Evolutionary conservation across 1,140 invertebrate genomes (phyloP), one percentile per base, ranked within the genome.

Genomic region (Oppia nitens): DNA sequence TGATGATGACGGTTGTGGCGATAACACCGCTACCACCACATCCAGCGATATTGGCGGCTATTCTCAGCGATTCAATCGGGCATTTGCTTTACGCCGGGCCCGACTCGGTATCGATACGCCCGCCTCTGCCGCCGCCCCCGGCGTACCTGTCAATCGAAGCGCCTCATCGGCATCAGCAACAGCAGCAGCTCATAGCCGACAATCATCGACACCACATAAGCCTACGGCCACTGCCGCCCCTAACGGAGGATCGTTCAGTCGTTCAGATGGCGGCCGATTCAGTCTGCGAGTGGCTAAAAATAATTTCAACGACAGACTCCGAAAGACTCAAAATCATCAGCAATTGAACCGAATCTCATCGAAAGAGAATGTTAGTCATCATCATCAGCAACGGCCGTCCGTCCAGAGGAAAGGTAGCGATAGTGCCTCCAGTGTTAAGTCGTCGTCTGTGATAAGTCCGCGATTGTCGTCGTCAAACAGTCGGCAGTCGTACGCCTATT

Each of bases 61-160:
- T 25, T 55, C 69, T 64, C 71, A 71, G 32, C 65, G 70, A 55
- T 68, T 73, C n/a, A 74, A 74, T 63, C 63, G 72, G 40, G 71
- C 73, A 57, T 74, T 71, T 63, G 72, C 72, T 55, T 65, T 77
- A 52, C 62, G 75, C 40, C 64, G 74, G 61, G 72, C 72, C 25
- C 60, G 70, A 32, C 63, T 71, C n/a, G 68, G 70, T 40, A 61
- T 68, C 47, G 66, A 70, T 57, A 58, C 64, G n/a, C 63, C 26
- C 55, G n/a, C n/a, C n/a, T n/a, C n/a, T n/a, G n/a, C n/a, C n/a
- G n/a, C n/a, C n/a, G n/a, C n/a, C n/a, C n/a, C n/a, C n/a, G 53
- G 53, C 6, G 56, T 57, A n/a, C 59, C 60, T 12, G 56, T 57
- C 25, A 79, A 63, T 45, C 81, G 80, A 29, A 60, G 61, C 12